Evolutionary conservation across 2,888 invertebrate genomes (phyloP).

Genomic region (Drosophila anceps): DNA sequence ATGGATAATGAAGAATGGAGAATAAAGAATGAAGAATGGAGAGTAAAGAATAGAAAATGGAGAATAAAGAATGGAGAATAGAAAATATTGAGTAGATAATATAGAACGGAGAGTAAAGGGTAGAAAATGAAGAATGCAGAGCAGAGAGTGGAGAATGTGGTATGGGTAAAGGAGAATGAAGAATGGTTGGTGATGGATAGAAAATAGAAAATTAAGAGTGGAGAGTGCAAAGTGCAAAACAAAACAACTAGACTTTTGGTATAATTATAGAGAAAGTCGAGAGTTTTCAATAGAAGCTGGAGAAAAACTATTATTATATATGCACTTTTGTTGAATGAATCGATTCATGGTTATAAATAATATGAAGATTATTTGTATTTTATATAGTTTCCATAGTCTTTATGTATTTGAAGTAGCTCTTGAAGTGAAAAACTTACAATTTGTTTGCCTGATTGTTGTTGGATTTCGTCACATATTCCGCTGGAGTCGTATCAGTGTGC

Average conservation of each 20-base stretch:
- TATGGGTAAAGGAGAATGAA: too few relatives aligned
- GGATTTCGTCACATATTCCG: constrained; percentile 18
- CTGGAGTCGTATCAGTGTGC: constrained; percentile 32
- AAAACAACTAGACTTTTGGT: background rate
- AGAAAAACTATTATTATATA: background rate
- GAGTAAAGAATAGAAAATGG: background rate
- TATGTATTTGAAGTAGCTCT: background rate
- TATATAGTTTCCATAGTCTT: background rate
- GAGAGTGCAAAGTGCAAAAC: too few relatives aligned
- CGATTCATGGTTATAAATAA: background rate
- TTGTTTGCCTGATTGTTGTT: background rate
- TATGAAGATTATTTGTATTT: background rate
- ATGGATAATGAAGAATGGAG: background rate
- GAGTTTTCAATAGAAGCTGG: background rate
- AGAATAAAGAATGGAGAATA: background rate
- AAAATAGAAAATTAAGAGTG: too few relatives aligned
- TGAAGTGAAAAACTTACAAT: background rate
- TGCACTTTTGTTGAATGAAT: background rate
- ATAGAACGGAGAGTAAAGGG: background rate
- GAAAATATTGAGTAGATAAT: background rate
- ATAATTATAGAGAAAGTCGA: background rate
- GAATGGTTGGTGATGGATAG: too few relatives aligned
- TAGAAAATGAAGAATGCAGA: background rate
- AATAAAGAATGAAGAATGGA: background rate
- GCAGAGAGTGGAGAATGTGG: too few relatives aligned